Conservation (phyloP, 1,140 invertebrate species). For the Galendromus occidentalis region DNA sequence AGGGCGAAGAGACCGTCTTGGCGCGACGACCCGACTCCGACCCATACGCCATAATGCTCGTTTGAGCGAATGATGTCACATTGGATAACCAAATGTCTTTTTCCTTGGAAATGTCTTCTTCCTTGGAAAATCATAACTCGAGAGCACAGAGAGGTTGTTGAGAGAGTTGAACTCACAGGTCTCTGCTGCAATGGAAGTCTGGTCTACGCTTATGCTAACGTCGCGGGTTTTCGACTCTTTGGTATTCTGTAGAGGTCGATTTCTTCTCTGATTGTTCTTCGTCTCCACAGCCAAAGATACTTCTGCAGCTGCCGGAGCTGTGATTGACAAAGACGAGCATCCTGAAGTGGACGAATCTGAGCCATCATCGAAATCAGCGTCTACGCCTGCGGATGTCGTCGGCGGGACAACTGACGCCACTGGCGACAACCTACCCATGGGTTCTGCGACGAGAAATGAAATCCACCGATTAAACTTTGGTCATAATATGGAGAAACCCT, state of each 20-base stretch:
- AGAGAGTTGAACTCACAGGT: neutral
- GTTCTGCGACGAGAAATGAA: neutral
- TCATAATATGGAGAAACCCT: no score
- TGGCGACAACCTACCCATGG: neutral
- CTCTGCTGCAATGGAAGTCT: neutral
- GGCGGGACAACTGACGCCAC: neutral
- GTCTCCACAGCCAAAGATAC: neutral
- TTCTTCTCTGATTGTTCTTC: no score
- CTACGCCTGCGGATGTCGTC: neutral
- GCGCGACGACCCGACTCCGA: no score
- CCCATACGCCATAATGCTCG: no score
- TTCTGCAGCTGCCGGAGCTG: neutral
- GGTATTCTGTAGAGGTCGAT: neutral
- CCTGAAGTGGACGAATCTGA: constrained; percentile 6
- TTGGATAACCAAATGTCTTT: no score
- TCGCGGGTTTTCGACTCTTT: neutral
- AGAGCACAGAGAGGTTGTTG: neutral
- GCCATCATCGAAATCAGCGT: neutral
- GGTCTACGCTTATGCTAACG: neutral
- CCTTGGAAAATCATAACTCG: neutral
- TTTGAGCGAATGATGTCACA: no score
- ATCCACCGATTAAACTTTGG: no score
- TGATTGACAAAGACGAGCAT: neutral
- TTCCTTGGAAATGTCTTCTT: no score
- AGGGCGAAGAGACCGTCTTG: no score